Conservation (phyloP, 2,113 vertebrate species). For the Machaerirhynchus nigripectus region DNA sequence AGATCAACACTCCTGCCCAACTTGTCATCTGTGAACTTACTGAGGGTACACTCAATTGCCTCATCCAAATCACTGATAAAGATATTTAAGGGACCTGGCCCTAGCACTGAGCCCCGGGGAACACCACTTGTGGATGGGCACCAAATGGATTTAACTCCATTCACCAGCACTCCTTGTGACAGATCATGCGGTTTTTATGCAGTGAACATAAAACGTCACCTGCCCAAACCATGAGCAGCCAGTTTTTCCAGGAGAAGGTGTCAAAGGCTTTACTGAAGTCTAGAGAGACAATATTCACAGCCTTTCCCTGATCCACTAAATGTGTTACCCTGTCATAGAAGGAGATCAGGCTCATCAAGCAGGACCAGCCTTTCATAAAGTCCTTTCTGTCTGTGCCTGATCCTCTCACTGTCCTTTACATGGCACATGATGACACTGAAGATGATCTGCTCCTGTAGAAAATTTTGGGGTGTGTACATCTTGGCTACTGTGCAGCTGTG, state of each 20-base stretch:
- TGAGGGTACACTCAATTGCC: accelerated
- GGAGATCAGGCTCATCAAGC: not conserved
- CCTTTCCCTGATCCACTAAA: not conserved
- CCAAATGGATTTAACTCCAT: not conserved
- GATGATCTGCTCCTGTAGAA: not conserved
- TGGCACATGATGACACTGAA: not conserved
- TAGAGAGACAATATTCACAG: not conserved
- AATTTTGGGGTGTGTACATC: not conserved
- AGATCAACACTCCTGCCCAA: not conserved
- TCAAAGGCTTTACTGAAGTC: not conserved
- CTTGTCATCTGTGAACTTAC: not conserved
- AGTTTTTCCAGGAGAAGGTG: not conserved
- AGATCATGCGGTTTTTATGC: not conserved
- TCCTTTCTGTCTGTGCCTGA: not conserved
- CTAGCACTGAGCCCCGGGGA: not conserved
- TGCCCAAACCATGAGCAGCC: not conserved
- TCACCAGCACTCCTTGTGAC: not conserved
- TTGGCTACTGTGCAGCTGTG: not conserved
- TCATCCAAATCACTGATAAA: not conserved
- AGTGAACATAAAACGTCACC: too few species aligned
- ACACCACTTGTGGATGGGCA: not conserved
- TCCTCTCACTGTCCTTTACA: not conserved
- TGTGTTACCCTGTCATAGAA: not conserved
- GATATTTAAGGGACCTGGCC: not conserved
- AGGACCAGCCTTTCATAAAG: not conserved